Conservation (phyloP, 1,140 invertebrate genomes). For the Oedothorax gibbosus region DNA sequence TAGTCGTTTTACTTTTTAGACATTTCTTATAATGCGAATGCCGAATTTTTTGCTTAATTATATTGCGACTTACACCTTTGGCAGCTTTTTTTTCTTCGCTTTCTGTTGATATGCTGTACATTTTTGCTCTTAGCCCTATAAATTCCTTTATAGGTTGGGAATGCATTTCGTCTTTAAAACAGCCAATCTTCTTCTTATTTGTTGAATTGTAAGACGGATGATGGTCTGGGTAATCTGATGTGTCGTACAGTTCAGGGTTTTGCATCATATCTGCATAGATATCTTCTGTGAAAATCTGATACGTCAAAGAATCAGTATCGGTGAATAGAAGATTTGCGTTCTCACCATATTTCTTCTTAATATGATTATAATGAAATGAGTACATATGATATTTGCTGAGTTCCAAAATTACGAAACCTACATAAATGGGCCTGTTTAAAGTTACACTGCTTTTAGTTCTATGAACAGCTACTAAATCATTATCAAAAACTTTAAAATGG, state of each 20-base stretch:
- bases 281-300: constrained; percentile 35
- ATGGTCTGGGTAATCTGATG: constrained; percentile 62
- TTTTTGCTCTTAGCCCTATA: constrained; percentile 69
- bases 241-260: constrained; percentile 52
- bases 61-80: constrained; percentile 1
- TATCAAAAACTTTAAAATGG: background rate
- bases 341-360: too few relatives aligned
- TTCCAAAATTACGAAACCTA: too few relatives aligned
- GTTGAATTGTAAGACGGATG: constrained; percentile 58
- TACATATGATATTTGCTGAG: background rate
- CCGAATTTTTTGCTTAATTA: background rate
- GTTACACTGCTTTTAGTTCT: background rate
- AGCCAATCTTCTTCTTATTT: constrained; percentile 71
- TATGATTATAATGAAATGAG: too few relatives aligned
- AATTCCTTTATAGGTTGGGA: constrained; percentile 67
- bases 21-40: background rate
- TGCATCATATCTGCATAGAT: constrained; percentile 23
- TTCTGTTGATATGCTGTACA: background rate
- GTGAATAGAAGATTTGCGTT: too few relatives aligned
- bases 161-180: constrained; percentile 71
- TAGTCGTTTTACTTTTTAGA: background rate
- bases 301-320: too few relatives aligned
- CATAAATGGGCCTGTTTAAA: too few relatives aligned
- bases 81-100: background rate
- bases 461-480: background rate